These are phyloP conservation scores for Chloropsis hardwickii DNA, from an alignment of 2,113 vertebrate genomes.

Conservation along the genomic window DNA sequence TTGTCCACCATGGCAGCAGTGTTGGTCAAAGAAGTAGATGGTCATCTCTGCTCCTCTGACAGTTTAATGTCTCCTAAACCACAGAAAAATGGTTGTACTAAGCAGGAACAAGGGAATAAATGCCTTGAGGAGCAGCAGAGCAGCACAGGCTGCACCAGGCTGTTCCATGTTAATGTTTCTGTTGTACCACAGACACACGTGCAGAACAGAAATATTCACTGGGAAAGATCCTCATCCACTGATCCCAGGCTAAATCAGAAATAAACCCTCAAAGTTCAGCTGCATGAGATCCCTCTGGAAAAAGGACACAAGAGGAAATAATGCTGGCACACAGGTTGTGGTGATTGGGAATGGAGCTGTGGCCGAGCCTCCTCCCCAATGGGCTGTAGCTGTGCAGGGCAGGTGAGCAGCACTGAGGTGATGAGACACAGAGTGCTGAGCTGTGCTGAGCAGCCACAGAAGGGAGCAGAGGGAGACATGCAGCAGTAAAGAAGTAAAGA, in stretches of 20 bases:
- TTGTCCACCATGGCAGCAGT: neutral
- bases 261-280: neutral
- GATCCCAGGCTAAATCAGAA: neutral
- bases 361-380: neutral
- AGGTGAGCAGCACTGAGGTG: neutral
- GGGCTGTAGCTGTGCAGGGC: neutral
- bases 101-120: neutral
- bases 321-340: neutral
- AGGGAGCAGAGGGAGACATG: neutral
- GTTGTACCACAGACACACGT: fast-evolving
- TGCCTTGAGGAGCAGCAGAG: neutral
- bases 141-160: neutral
- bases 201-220: neutral
- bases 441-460: neutral
- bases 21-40: neutral
- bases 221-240: neutral
- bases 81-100: neutral
- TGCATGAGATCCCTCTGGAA: neutral
- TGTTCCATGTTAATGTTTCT: neutral
- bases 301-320: neutral
- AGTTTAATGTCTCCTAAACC: neutral
- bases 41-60: neutral
- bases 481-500: neutral
- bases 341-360: neutral
- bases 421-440: neutral